phyloP scores from a whole-genome alignment of 2,797 vertebrate species.

The Coregonus ussuriensis region DNA sequence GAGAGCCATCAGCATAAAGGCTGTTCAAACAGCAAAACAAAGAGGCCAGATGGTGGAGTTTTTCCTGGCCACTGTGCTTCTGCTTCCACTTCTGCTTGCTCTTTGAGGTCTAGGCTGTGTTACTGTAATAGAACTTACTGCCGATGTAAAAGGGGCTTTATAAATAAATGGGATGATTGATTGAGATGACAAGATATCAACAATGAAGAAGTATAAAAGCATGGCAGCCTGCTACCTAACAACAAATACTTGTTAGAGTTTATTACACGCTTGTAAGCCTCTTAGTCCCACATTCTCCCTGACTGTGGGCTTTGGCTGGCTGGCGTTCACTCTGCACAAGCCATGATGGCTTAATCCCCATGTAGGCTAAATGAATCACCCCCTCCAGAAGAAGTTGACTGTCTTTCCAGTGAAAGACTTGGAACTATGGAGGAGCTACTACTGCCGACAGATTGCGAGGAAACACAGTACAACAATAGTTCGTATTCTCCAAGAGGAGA shows the following conservation, averaged over 20 bases:
- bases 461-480: conserved; percentile 46
- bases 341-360: conserved; percentile 63
- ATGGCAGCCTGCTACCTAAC: conserved; percentile 29
- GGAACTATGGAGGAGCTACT: conserved; percentile 74
- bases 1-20: not conserved
- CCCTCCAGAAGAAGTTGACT: conserved; percentile 34
- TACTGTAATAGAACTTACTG: too few species aligned
- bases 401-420: conserved; percentile 25
- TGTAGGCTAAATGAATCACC: conserved; percentile 41
- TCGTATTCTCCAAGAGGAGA: conserved; percentile 38
- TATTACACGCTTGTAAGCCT: conserved; percentile 61
- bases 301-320: conserved; percentile 27
- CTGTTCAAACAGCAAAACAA: not conserved
- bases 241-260: conserved; percentile 56
- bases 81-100: too few species aligned
- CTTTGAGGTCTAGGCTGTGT: too few species aligned
- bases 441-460: conserved; percentile 64
- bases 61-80: too few species aligned
- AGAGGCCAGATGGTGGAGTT: not conserved
- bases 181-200: conserved; percentile 6
- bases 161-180: not conserved
- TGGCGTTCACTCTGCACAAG: conserved; percentile 27
- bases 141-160: not conserved
- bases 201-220: conserved; percentile 22
- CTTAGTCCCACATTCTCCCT: conserved; percentile 57